Evolutionary conservation across 2,888 invertebrate species (phyloP).

Genomic region (Psylliodes chrysocephalus): DNA sequence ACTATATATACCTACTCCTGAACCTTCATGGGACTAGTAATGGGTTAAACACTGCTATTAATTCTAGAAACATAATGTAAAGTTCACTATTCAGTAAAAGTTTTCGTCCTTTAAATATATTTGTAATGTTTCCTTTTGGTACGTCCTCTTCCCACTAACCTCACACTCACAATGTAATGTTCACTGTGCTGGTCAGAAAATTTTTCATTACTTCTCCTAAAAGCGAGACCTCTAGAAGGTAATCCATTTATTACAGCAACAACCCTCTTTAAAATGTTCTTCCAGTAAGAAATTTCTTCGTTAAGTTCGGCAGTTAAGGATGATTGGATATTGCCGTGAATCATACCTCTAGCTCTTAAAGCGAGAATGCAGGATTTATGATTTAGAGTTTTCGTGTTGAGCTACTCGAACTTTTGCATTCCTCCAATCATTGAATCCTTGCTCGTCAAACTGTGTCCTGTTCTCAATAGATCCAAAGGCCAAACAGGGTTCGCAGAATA

Average conservation of each 20-base stretch:
- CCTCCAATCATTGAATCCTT: constrained; percentile 46
- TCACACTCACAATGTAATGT: too few species aligned
- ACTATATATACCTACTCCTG: too few species aligned
- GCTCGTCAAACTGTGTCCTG: constrained; percentile 7
- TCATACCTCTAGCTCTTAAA: constrained; percentile 17
- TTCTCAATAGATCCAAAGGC: constrained; percentile 13
- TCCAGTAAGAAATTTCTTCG: constrained; percentile 43
- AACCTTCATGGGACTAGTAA: too few species aligned
- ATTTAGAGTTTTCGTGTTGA: too few species aligned
- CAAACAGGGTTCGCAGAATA: constrained; percentile 38
- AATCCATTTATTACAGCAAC: constrained; percentile 35
- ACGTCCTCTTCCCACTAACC: too few species aligned
- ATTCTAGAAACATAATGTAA: too few species aligned
- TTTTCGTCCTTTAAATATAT: too few species aligned
- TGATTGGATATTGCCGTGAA: constrained; percentile 28
- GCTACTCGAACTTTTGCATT: constrained; percentile 29
- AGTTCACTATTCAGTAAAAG: too few species aligned
- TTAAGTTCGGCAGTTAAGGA: constrained; percentile 23
- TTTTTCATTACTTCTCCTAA: constrained; percentile 45
- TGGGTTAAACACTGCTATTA: too few species aligned
- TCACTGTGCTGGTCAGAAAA: constrained; percentile 45
- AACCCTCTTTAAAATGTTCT: constrained; percentile 48
- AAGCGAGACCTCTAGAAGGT: constrained; percentile 40
- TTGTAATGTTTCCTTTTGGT: too few species aligned
- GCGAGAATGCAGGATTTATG: constrained; percentile 35